Evolutionary conservation across 2,797 vertebrate species (phyloP).

Genomic region (Kryptopterus vitreolus): DNA sequence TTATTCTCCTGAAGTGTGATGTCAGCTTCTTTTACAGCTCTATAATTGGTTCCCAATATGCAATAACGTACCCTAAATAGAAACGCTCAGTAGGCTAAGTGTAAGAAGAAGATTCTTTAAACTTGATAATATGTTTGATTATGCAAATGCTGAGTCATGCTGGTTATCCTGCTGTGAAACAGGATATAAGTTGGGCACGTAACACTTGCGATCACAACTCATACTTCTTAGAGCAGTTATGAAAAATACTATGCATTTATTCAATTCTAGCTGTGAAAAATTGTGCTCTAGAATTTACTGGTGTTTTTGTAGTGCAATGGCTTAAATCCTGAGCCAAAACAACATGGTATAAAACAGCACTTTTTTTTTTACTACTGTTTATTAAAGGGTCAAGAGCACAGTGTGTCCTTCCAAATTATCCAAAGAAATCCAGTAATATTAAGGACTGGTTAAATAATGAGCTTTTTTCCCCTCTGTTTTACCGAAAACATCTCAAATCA

Average conservation of each 20-base stretch:
- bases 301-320: background rate
- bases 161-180: conserved; percentile 28
- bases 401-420: background rate
- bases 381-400: background rate
- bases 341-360: background rate
- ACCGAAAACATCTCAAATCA: background rate
- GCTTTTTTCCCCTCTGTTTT: background rate
- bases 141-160: conserved; percentile 13
- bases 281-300: background rate
- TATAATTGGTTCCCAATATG: conserved; percentile 1
- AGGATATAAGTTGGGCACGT: background rate
- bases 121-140: background rate
- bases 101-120: conserved; percentile 3
- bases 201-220: background rate
- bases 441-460: background rate
- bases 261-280: background rate
- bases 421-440: background rate
- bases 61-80: background rate
- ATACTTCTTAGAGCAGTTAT: background rate
- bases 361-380: background rate
- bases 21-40: background rate
- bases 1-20: background rate
- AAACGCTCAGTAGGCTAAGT: background rate
- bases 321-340: background rate
- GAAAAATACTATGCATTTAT: background rate